Evolutionary conservation across 2,113 vertebrate species (phyloP).

Genomic region (Gulo gulo): DNA sequence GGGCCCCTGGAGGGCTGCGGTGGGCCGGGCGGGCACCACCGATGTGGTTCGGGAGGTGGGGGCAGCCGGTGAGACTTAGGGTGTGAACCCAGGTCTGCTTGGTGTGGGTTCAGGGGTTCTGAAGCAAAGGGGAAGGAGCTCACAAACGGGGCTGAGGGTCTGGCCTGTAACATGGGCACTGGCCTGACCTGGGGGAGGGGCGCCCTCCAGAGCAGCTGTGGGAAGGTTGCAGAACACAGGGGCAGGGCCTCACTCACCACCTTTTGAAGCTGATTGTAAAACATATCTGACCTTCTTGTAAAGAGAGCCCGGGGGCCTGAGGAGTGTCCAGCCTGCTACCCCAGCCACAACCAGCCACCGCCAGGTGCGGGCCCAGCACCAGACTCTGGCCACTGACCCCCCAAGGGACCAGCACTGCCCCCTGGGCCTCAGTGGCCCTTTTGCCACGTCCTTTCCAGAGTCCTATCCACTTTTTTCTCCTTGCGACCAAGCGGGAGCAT

Average conservation of each 20-base stretch:
- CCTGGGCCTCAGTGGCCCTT: not conserved
- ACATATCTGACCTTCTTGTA: not conserved
- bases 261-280: not conserved
- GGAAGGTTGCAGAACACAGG: not conserved
- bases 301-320: not conserved
- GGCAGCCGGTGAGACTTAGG: not conserved
- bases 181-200: not conserved
- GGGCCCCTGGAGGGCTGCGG: not conserved
- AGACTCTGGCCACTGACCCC: not conserved
- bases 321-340: not conserved
- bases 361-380: not conserved
- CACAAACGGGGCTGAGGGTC: not conserved
- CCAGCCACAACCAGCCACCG: not conserved
- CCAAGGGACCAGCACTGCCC: fast-evolving
- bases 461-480: not conserved
- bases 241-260: not conserved
- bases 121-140: not conserved
- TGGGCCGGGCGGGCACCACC: not conserved
- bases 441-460: not conserved
- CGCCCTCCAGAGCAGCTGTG: not conserved
- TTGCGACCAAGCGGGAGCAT: not conserved
- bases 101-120: fast-evolving
- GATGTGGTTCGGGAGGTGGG: fast-evolving
- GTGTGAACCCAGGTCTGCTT: not conserved
- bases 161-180: not conserved